Evolutionary conservation across 1,140 invertebrate genomes (phyloP).

Genomic region (Cepaea nemoralis): DNA sequence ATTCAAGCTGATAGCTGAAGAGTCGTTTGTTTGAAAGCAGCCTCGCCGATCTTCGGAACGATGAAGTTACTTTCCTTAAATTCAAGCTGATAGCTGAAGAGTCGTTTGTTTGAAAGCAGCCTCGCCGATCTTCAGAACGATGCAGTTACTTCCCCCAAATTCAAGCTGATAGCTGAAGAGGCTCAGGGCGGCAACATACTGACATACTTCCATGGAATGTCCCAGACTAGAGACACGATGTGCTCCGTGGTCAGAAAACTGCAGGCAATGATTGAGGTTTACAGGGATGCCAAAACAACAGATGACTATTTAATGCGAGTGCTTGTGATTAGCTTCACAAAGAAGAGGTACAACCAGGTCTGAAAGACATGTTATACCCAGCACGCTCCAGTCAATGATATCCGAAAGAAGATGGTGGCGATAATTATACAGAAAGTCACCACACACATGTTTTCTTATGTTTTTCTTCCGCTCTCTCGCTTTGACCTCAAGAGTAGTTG

Average conservation of each 20-base stretch:
- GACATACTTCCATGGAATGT: conserved; percentile 99
- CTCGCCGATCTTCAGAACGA: conserved; percentile 96
- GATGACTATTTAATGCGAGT: conserved; percentile 96
- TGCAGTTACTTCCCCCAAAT: conserved; percentile 97
- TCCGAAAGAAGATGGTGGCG: conserved; percentile 93
- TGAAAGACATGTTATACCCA: conserved; percentile 99
- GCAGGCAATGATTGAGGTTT: conserved; percentile 94
- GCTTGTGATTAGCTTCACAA: conserved; percentile 99
- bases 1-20: no score
- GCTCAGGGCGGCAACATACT: conserved; percentile 84
- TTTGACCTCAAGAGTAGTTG: no score
- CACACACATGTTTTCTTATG: no score
- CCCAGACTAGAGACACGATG: conserved; percentile 97
- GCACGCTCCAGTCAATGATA: conserved; percentile 91
- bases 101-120: conserved; percentile 97
- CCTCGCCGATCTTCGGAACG: no score
- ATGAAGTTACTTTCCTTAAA: no score
- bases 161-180: conserved; percentile 84
- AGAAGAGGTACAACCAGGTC: conserved; percentile 90
- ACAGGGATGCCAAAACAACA: conserved; percentile 97
- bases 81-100: no score
- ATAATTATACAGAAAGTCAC: conserved; percentile 93
- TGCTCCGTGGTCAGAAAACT: conserved; percentile 99
- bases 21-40: no score
- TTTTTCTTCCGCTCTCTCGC: no score